Conservation (phyloP, 2,797 vertebrate species). For the Gobio occitaniae region DNA sequence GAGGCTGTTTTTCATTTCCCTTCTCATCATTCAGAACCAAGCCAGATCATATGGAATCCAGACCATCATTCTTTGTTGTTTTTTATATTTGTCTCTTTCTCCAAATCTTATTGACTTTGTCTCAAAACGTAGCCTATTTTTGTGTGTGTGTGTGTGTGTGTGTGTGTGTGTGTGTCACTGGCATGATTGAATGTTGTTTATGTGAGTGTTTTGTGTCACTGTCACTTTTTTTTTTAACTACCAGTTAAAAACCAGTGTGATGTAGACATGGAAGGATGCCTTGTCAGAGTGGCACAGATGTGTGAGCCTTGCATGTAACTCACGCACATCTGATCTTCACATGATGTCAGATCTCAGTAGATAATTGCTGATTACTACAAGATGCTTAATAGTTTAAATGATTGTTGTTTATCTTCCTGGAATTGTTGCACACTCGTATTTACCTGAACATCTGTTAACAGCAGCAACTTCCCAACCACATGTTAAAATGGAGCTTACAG, state of each 20-base stretch:
- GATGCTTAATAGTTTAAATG: slow-evolving; percentile 2
- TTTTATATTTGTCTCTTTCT: neutral
- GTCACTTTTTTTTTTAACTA: neutral
- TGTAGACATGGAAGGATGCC: neutral
- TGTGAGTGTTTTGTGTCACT: neutral
- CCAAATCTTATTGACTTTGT: neutral
- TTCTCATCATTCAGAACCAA: slow-evolving; percentile 33
- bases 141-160: neutral
- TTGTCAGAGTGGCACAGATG: slow-evolving; percentile 9
- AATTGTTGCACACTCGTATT: neutral
- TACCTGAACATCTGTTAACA: slow-evolving; percentile 17
- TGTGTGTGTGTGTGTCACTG: slow-evolving; percentile 3
- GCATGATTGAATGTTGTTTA: neutral
- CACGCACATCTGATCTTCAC: slow-evolving; percentile 16
- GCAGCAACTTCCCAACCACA: neutral
- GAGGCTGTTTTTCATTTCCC: slow-evolving; percentile 49
- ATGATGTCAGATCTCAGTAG: slow-evolving; percentile 1
- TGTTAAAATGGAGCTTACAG: slow-evolving; percentile 14
- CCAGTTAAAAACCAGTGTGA: slow-evolving; percentile 1
- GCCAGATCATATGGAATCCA: slow-evolving; percentile 48
- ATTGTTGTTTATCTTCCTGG: slow-evolving; percentile 5
- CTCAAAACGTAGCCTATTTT: neutral
- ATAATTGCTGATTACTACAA: slow-evolving; percentile 13
- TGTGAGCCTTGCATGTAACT: neutral
- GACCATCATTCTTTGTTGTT: neutral